Base-by-base conservation (phyloP, 2,797 vertebrate species). In the Erithacus rubecula region DNA sequence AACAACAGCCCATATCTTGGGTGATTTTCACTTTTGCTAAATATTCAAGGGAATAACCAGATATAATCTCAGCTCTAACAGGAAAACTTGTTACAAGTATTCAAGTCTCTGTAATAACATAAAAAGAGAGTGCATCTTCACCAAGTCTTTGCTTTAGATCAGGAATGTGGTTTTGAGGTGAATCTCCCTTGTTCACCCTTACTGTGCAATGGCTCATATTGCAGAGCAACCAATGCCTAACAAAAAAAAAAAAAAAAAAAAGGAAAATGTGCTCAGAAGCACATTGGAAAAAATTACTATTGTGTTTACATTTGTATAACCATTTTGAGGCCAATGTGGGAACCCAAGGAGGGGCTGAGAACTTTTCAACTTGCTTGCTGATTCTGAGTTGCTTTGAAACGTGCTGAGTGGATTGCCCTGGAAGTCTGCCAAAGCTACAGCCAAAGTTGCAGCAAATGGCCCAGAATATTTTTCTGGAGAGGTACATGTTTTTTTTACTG, bases 391-490 rank as follows among this genome's bases (percentile, higher is more conserved):
- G 49, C 83, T 89, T 90, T 95, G 83, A 76, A 92, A 74, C 5
- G 14, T 70, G 67, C 44, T 70, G 83, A 78, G 87, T 52, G 75
- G 68, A 84, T 53, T 67, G 12, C 14, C 22, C 49, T 76, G 93
- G 78, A 89, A 53, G 30, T 13, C 83, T 82, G 90, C 74, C 87
- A 85, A 34, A 81, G 13, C 37, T 67, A 34, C 43, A 71, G 67
- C 46, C 59, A 27, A 88, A 84, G 47, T 51, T 92, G 74, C 74
- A 84, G 63, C 59, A 81, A 90, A 79, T 29, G 39, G 63, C 47
- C 89, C 71, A n/a, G 84, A 77, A 39, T 80, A 51, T 87, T 91
- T 92, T 95, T 23, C 59, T 89, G 87, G 55, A 89, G 70, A 92
- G 59, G 23, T 76, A 69, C 5, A 5, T 68, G 23, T 68, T 85